phyloP scores from a whole-genome alignment of 1,140 invertebrate genomes.

The Anastrepha ludens region DNA sequence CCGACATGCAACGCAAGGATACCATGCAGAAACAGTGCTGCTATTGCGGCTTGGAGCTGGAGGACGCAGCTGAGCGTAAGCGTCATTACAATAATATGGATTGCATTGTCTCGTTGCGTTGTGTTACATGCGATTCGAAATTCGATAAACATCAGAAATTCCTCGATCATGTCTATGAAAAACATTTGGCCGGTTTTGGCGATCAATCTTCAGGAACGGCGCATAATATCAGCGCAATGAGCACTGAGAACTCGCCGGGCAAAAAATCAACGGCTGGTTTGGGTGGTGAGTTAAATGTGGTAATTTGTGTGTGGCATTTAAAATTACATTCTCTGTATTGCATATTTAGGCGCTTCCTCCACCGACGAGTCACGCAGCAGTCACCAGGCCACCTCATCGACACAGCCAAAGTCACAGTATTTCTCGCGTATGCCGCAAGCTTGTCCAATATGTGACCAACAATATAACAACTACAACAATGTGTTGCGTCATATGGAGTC shows the following conservation, averaged over 20 bases:
- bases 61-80: constrained; percentile 69
- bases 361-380: constrained; percentile 69
- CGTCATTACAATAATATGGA: constrained; percentile 74
- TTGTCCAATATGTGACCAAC: constrained; percentile 72
- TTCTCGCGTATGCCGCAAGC: constrained; percentile 72
- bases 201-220: constrained; percentile 55
- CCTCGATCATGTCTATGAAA: constrained; percentile 72
- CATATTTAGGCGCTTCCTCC: constrained; percentile 58
- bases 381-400: constrained; percentile 27
- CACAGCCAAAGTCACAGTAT: constrained; percentile 67
- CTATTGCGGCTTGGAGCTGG: constrained; percentile 71
- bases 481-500: constrained; percentile 73
- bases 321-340: neutral
- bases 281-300: constrained; percentile 49
- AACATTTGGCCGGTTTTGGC: constrained; percentile 68
- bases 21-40: constrained; percentile 68
- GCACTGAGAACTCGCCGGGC: constrained; percentile 63
- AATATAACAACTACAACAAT: constrained; percentile 74
- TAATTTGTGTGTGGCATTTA: too few species aligned
- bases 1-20: constrained; percentile 71
- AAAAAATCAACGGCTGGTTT: constrained; percentile 64
- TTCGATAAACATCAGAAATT: constrained; percentile 72
- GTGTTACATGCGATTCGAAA: constrained; percentile 72
- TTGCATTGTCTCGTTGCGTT: constrained; percentile 71
- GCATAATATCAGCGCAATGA: neutral